Conservation (phyloP, 2,113 vertebrate genomes). For the Falco punctatus region DNA sequence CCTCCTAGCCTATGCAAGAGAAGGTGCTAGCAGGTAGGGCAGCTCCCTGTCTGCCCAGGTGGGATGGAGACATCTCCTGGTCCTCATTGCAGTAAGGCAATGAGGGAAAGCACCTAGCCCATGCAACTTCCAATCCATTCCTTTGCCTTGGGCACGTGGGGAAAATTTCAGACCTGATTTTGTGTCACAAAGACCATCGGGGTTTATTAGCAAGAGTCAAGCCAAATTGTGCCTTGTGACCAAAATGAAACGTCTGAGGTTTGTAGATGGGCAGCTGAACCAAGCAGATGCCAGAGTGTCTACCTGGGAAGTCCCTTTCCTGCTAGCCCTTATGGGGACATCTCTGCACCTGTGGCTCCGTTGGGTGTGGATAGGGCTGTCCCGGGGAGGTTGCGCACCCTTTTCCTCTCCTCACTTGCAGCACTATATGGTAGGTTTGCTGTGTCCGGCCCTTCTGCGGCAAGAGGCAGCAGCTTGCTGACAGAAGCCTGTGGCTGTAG, state of each 20-base stretch:
- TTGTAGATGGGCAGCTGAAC: not conserved
- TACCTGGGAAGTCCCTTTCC: not conserved
- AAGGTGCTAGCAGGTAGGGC: not conserved
- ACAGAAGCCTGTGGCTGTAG: not conserved
- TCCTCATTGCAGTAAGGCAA: not conserved
- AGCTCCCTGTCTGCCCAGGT: not conserved
- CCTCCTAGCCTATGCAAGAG: not conserved
- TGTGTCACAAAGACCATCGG: not conserved
- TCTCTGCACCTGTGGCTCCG: not conserved
- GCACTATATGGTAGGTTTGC: not conserved
- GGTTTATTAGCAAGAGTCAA: not conserved
- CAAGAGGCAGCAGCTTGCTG: not conserved
- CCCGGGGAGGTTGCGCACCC: not conserved
- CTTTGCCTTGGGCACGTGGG: rapidly evolving
- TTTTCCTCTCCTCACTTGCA: not conserved
- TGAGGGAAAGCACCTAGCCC: rapidly evolving
- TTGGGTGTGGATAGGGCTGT: rapidly evolving
- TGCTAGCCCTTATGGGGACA: not conserved
- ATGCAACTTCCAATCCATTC: rapidly evolving
- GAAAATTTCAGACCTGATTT: not conserved
- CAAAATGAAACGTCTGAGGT: not conserved
- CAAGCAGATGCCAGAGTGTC: not conserved
- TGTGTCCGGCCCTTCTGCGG: not conserved
- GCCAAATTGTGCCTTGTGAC: not conserved
- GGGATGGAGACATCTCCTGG: not conserved